Evolutionary conservation across 2,888 invertebrate species (phyloP).

Genomic region (Harpagoxenus sublaevis): DNA sequence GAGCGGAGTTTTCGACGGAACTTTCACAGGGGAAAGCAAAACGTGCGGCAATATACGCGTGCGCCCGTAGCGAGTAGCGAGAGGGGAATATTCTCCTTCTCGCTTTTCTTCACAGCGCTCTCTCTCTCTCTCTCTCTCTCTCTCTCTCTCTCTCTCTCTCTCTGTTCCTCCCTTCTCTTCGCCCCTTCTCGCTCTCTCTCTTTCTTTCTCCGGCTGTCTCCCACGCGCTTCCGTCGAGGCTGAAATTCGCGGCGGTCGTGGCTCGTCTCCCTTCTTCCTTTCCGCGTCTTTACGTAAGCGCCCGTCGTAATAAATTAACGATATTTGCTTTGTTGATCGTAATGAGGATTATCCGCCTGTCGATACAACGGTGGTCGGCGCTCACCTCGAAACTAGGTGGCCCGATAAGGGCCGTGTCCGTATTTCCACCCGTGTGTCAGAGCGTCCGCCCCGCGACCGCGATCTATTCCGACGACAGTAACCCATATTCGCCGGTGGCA

Average conservation of each 20-base stretch:
- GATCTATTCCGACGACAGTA: conserved; percentile 80
- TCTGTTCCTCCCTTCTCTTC: neutral
- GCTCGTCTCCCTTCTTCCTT: conserved; percentile 4
- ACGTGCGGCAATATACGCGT: conserved; percentile 22
- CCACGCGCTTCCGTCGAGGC: conserved; percentile 24
- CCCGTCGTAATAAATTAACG: conserved; percentile 29
- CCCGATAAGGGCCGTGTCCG: conserved; percentile 63
- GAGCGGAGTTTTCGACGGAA: conserved; percentile 61
- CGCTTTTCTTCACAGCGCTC: neutral
- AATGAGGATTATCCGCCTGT: conserved; percentile 6
- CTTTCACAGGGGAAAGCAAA: conserved; percentile 63
- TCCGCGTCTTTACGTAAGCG: conserved; percentile 22
- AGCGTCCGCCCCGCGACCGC: conserved; percentile 67
- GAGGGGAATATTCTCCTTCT: neutral
- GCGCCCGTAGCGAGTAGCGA: neutral
- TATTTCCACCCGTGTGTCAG: conserved; percentile 51
- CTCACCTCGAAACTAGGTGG: conserved; percentile 39
- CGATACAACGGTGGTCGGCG: neutral
- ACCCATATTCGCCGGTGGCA: conserved; percentile 77
- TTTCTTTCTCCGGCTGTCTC: neutral
- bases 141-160: neutral
- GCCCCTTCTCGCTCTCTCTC: neutral
- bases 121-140: neutral
- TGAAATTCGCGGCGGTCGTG: conserved; percentile 15
- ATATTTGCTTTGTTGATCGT: conserved; percentile 24